phyloP scores from a whole-genome alignment of 2,888 invertebrate genomes.

The Nudaria mundana region DNA sequence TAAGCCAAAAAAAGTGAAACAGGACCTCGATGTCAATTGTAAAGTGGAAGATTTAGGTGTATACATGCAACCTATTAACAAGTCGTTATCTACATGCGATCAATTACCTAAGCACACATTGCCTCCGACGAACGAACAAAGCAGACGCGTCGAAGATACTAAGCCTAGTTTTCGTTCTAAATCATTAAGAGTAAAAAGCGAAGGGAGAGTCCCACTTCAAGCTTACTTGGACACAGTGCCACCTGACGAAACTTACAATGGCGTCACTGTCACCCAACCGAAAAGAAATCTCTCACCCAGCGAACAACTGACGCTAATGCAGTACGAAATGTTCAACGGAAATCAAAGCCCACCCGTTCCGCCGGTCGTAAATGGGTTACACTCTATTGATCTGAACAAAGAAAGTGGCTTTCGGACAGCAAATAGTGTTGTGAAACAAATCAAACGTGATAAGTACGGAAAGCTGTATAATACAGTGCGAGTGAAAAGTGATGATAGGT shows the following conservation, averaged over 20 bases:
- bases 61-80: conserved; percentile 71
- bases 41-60: conserved; percentile 73
- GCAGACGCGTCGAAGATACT: conserved; percentile 64
- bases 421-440: conserved; percentile 66
- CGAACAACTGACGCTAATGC: conserved; percentile 76
- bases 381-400: conserved; percentile 57
- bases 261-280: conserved; percentile 77
- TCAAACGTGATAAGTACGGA: conserved; percentile 71
- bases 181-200: conserved; percentile 77
- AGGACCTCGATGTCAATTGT: conserved; percentile 55
- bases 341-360: conserved; percentile 52
- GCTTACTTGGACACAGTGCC: conserved; percentile 62
- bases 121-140: conserved; percentile 61
- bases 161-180: conserved; percentile 78
- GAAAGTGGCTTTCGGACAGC: conserved; percentile 77
- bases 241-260: conserved; percentile 55
- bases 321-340: conserved; percentile 68
- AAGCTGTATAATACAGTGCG: conserved; percentile 75
- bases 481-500: conserved; percentile 77
- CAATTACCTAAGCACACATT: conserved; percentile 68
- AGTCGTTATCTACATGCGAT: conserved; percentile 72
- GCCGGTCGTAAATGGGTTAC: conserved; percentile 56
- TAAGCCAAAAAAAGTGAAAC: conserved; percentile 61
- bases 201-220: conserved; percentile 70
- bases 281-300: conserved; percentile 77